phyloP scores from a whole-genome alignment of 2,113 vertebrate genomes.

The Ictidomys tridecemlineatus region DNA sequence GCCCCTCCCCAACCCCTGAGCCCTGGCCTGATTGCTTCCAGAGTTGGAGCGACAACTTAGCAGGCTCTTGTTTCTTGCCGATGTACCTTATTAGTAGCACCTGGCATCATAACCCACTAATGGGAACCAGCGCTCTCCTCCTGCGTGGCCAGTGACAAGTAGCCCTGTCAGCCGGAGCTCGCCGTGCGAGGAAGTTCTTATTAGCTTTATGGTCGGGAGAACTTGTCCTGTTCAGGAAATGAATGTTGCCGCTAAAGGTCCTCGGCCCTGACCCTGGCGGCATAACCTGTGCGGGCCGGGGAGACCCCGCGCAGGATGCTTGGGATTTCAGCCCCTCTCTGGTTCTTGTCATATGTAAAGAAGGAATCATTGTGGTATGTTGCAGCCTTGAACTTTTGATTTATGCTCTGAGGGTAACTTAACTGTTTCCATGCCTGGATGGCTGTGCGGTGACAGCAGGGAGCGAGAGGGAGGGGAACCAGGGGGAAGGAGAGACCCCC shows the following conservation, averaged over 20 bases:
- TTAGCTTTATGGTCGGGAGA: constrained; percentile 94
- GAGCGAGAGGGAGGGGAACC: no score
- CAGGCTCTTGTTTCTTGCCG: constrained; percentile 89
- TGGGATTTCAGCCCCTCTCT: constrained; percentile 90
- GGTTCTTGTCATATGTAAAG: constrained; percentile 90
- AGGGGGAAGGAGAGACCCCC: not conserved
- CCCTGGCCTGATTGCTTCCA: constrained; percentile 89
- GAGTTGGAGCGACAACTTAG: constrained; percentile 87
- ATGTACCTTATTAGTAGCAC: constrained; percentile 95
- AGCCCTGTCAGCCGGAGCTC: constrained; percentile 85
- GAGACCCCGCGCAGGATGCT: constrained; percentile 89
- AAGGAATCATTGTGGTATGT: constrained; percentile 78
- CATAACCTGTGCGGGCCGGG: constrained; percentile 89
- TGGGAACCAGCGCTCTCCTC: constrained; percentile 90
- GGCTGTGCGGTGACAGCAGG: not conserved
- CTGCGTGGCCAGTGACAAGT: constrained; percentile 84
- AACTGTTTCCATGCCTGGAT: constrained; percentile 86
- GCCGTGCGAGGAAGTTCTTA: constrained; percentile 91
- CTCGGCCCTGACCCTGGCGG: constrained; percentile 88
- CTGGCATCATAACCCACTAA: constrained; percentile 91
- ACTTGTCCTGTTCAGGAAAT: constrained; percentile 95
- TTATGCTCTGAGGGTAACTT: constrained; percentile 87
- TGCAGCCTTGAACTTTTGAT: constrained; percentile 90
- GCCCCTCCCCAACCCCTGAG: constrained; percentile 60
- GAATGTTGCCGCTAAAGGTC: constrained; percentile 91